Conservation (phyloP, 2,113 vertebrate species). For the Anolis sagrei region DNA sequence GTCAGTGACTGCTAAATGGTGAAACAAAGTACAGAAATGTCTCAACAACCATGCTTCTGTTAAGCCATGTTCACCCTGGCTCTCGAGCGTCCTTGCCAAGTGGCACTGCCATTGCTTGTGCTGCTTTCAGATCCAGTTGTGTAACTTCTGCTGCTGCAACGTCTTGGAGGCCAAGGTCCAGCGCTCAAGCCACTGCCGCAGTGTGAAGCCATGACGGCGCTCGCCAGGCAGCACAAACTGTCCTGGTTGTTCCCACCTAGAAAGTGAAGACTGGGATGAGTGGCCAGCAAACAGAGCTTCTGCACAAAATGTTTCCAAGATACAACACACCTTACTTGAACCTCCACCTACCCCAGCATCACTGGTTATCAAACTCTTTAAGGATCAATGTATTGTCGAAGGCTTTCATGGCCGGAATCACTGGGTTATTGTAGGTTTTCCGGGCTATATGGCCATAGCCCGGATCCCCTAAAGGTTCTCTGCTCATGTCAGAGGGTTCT, state of each 20-base stretch:
- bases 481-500: background rate
- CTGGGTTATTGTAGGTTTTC: no score
- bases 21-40: background rate
- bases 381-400: no score
- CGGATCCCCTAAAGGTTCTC: background rate
- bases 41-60: accelerated
- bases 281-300: no score
- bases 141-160: slow-evolving; percentile 39
- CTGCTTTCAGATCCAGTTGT: background rate
- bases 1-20: background rate
- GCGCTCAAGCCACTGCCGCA: slow-evolving; percentile 80
- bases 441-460: background rate
- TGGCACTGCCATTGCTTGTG: no score
- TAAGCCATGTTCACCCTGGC: background rate
- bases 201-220: slow-evolving; percentile 71
- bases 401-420: no score
- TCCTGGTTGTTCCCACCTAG: slow-evolving; percentile 83
- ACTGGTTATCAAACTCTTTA: no score
- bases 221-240: slow-evolving; percentile 76
- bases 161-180: slow-evolving; percentile 77
- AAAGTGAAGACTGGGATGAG: background rate
- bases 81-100: accelerated
- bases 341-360: background rate
- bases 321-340: background rate
- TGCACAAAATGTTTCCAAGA: background rate